Conservation (phyloP, 2,113 vertebrate species). For the Eclectus roratus region DNA sequence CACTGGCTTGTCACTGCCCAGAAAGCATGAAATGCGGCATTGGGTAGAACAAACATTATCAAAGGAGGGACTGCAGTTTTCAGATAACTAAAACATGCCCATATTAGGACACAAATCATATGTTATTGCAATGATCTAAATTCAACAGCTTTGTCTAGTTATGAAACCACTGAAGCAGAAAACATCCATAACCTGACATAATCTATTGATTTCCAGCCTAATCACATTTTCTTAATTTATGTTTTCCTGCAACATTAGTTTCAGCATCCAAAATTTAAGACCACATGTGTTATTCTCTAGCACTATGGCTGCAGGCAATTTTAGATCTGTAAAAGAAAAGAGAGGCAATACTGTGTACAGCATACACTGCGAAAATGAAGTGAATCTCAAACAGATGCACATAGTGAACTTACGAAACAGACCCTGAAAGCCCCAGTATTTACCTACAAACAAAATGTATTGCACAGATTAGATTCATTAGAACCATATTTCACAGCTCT, state of each 20-base stretch:
- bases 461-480: neutral
- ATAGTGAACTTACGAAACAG: neutral
- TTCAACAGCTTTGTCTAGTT: neutral
- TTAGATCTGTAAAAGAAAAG: neutral
- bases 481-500: neutral
- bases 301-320: neutral
- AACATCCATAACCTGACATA: neutral
- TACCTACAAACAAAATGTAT: slow-evolving; percentile 24
- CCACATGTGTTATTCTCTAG: neutral
- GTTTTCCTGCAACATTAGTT: neutral
- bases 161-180: neutral
- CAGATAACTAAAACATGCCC: neutral
- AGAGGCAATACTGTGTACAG: neutral
- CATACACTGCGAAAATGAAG: neutral
- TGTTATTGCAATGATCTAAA: neutral
- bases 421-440: slow-evolving; percentile 11
- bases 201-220: neutral
- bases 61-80: neutral
- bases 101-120: neutral
- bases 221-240: neutral
- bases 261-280: neutral
- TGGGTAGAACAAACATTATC: neutral
- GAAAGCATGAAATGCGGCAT: neutral
- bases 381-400: rapidly evolving
- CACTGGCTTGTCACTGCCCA: neutral